Conservation (phyloP, 1,140 invertebrate genomes). For the Brachionus paranguensis region DNA sequence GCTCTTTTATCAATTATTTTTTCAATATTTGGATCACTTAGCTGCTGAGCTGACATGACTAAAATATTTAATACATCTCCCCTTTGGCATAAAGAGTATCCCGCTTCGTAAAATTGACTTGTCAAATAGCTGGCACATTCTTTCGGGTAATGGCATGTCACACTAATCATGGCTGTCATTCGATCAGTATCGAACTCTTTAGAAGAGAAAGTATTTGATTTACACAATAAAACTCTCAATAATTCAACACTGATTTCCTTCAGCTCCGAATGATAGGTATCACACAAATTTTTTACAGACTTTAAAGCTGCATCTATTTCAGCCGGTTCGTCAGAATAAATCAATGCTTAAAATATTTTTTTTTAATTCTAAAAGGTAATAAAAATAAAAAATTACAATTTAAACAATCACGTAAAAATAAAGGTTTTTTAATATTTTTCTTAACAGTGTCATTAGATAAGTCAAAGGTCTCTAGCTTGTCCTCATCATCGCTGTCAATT, state of each 20-base stretch:
- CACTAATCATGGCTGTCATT: neutral
- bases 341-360: neutral
- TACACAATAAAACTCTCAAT: neutral
- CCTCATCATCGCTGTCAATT: neutral
- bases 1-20: neutral
- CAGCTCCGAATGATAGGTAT: slow-evolving; percentile 1
- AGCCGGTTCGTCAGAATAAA: neutral
- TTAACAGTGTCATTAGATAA: neutral
- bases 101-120: neutral
- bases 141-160: slow-evolving; percentile 23
- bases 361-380: neutral
- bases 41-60: neutral
- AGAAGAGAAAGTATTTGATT: neutral
- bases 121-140: slow-evolving; percentile 1
- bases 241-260: slow-evolving; percentile 14
- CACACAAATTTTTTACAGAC: neutral
- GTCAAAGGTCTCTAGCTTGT: neutral
- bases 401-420: slow-evolving; percentile 23
- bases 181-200: neutral
- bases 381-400: neutral
- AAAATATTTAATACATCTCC: neutral
- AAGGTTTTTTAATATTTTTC: neutral
- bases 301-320: slow-evolving; percentile 2
- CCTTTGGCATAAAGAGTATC: neutral
- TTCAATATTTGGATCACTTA: neutral